These are phyloP conservation scores for Semaprochilodus insignis DNA, from an alignment of 2,797 vertebrate genomes.

Conservation along the genomic window DNA sequence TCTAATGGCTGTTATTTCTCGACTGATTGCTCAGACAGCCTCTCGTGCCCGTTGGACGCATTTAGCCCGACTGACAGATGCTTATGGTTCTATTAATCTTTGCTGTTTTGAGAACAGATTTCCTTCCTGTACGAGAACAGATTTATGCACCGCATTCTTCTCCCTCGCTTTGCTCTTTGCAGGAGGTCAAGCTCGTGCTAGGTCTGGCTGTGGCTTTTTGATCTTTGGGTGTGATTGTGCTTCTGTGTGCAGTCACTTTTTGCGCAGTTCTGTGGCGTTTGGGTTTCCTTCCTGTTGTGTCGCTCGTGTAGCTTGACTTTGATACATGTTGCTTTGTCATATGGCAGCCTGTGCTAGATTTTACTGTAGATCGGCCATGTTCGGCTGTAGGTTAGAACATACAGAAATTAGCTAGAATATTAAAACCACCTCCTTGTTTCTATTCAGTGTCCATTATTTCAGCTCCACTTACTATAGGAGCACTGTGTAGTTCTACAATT, in stretches of 20 bases:
- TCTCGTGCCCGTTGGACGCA: slow-evolving; percentile 15
- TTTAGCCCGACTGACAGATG: slow-evolving; percentile 44
- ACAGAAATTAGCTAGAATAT: too few relatives aligned
- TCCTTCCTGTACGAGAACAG: slow-evolving; percentile 16
- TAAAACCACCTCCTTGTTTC: too few relatives aligned
- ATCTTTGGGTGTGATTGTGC: neutral
- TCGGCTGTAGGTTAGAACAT: neutral
- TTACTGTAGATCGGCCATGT: neutral
- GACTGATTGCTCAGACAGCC: slow-evolving; percentile 45
- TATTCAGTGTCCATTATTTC: too few relatives aligned
- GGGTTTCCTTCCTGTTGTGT: slow-evolving; percentile 5
- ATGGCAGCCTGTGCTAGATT: neutral
- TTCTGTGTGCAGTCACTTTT: neutral
- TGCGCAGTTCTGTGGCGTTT: neutral
- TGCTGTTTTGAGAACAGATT: slow-evolving; percentile 34
- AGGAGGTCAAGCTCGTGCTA: neutral
- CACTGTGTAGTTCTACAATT: too few relatives aligned
- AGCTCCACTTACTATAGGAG: too few relatives aligned
- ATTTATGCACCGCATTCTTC: neutral
- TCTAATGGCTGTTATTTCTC: slow-evolving; percentile 44
- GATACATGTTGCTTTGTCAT: neutral
- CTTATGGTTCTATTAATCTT: slow-evolving; percentile 33
- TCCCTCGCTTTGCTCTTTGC: neutral
- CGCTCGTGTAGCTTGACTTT: neutral
- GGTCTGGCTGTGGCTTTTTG: neutral